Evolutionary conservation across 2,888 invertebrate genomes (phyloP).

Genomic region (Pegoplata infirma): DNA sequence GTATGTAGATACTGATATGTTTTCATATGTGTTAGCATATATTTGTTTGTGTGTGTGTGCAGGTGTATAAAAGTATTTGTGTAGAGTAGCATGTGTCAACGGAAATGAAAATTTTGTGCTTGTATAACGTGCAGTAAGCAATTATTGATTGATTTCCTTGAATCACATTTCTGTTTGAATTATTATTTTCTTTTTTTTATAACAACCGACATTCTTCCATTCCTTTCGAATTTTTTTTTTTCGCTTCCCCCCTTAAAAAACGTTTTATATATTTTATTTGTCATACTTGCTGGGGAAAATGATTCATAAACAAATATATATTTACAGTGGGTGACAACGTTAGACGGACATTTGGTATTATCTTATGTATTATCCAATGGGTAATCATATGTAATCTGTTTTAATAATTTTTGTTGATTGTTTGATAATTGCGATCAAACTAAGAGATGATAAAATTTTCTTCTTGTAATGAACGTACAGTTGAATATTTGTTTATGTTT

Average conservation of each 20-base stretch:
- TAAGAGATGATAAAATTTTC: no score
- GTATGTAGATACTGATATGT: not conserved
- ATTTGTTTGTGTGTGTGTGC: not conserved
- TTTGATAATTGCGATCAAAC: no score
- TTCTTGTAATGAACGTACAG: no score
- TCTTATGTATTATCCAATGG: no score
- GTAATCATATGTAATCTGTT: no score
- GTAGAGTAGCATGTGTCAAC: constrained; percentile 46
- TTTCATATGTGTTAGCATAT: not conserved
- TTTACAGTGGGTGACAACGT: no score
- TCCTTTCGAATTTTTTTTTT: not conserved
- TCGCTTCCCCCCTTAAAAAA: not conserved
- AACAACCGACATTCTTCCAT: no score
- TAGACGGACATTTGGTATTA: no score
- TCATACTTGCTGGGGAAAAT: constrained; percentile 36
- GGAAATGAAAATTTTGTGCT: constrained; percentile 54
- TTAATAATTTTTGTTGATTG: no score
- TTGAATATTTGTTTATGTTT: no score
- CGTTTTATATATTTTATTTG: not conserved
- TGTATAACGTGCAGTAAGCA: constrained; percentile 41
- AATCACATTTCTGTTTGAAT: constrained; percentile 45
- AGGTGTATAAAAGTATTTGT: constrained; percentile 5
- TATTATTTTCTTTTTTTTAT: constrained; percentile 1
- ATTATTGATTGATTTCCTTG: constrained; percentile 65
- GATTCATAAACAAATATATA: constrained; percentile 44